A percentile compares a stretch with the other conserved stretches of the same genome.
These are phyloP conservation scores for Agrochola lota DNA, from an alignment of 2,888 invertebrate genomes.

Conservation along the genomic window DNA sequence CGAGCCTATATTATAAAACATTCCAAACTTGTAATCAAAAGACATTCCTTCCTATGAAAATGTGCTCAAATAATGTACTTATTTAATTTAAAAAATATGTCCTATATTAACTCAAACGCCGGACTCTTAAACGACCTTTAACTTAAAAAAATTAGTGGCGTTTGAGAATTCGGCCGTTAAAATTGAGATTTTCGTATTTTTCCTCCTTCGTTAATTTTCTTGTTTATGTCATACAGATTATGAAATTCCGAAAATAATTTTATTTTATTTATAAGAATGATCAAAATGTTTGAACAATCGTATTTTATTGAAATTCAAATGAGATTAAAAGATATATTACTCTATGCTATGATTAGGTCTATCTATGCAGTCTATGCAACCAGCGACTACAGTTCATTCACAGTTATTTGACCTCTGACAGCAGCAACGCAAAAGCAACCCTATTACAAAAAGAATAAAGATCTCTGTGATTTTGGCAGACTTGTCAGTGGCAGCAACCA, in stretches of 20 bases:
- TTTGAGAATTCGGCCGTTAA: slow-evolving; percentile 13
- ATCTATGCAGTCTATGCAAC: slow-evolving; percentile 5
- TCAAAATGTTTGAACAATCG: neutral
- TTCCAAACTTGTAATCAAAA: slow-evolving; percentile 34
- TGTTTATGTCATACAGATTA: neutral
- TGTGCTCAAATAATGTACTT: slow-evolving; percentile 55
- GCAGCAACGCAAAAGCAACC: neutral
- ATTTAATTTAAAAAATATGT: slow-evolving; percentile 25
- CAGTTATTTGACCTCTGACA: neutral
- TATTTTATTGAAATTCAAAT: slow-evolving; percentile 36
- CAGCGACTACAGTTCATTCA: neutral
- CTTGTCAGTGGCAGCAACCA: no score
- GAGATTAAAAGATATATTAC: slow-evolving; percentile 42
- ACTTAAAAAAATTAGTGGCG: neutral
- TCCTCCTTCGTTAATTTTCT: neutral
- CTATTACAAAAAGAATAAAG: neutral
- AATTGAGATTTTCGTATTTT: neutral
- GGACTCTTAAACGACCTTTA: neutral
- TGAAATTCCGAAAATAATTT: neutral
- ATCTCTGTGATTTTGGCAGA: neutral
- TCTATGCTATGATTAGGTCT: slow-evolving; percentile 9
- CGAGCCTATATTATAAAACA: slow-evolving; percentile 13
- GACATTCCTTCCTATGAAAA: slow-evolving; percentile 39
- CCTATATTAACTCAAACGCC: neutral
- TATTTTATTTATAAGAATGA: slow-evolving; percentile 6